Percentiles rank a stretch among this genome's conserved stretches.
These are phyloP conservation scores for Cichlasoma orientale DNA, from an alignment of 2,797 vertebrate species.

Conservation along the genomic window DNA sequence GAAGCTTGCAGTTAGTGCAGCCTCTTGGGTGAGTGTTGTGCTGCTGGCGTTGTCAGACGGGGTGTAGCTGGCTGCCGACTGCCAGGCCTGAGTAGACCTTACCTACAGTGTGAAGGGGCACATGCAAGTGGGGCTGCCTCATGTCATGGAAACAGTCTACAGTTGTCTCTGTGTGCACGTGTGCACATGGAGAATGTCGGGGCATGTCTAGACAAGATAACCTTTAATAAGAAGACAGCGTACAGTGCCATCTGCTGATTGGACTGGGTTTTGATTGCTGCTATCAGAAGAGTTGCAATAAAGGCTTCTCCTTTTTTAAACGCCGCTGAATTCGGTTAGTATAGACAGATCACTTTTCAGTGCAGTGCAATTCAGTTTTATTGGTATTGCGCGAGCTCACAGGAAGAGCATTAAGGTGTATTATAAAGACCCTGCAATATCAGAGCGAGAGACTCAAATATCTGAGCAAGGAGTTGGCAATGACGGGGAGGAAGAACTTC, in stretches of 20 bases:
- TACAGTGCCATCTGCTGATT: constrained; percentile 68
- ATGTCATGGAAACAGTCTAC: constrained; percentile 67
- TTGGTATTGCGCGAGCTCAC: too few species aligned
- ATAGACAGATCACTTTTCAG: not conserved
- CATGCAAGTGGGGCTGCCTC: constrained; percentile 41
- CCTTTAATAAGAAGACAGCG: constrained; percentile 15
- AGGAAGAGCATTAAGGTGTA: not conserved
- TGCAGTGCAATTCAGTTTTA: too few species aligned
- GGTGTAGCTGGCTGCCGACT: constrained; percentile 56
- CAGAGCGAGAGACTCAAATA: not conserved
- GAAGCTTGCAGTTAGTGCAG: not conserved
- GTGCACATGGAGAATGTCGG: constrained; percentile 5
- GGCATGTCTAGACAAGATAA: constrained; percentile 18
- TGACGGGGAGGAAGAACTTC: not conserved
- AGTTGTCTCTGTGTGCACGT: not conserved
- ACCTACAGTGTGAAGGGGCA: constrained; percentile 28
- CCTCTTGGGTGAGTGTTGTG: constrained; percentile 18
- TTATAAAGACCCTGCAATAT: not conserved
- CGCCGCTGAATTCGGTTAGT: not conserved
- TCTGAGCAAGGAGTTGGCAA: not conserved
- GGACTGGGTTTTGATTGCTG: not conserved
- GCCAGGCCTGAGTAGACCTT: constrained; percentile 44
- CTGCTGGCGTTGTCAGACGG: constrained; percentile 55
- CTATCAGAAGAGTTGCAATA: not conserved
- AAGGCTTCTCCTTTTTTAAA: too few species aligned